phyloP scores from a whole-genome alignment of 2,888 invertebrate species.

The Anticlea derivata region DNA sequence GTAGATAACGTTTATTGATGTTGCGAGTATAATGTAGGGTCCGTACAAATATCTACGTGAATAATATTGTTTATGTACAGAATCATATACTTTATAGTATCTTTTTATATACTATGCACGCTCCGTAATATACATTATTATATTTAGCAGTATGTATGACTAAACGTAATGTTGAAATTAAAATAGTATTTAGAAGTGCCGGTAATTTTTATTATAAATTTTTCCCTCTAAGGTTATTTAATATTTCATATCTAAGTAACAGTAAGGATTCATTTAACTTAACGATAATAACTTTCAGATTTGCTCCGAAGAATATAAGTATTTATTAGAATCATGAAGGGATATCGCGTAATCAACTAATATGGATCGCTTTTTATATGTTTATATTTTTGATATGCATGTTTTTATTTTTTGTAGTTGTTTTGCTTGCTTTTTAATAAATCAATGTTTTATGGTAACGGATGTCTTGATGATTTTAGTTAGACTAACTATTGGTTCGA shows the following conservation, averaged over 20 bases:
- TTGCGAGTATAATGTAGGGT: conserved; percentile 57
- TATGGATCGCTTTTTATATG: conserved; percentile 23
- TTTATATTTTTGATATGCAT: conserved; percentile 31
- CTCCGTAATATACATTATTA: conserved; percentile 40
- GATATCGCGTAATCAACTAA: conserved; percentile 36
- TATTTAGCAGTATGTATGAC: conserved; percentile 42
- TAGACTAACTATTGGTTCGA: background rate
- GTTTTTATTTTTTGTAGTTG: conserved; percentile 31
- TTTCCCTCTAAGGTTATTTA: conserved; percentile 32
- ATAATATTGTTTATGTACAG: conserved; percentile 36
- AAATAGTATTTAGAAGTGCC: conserved; percentile 44
- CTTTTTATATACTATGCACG: conserved; percentile 45
- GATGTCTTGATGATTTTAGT: conserved; percentile 32
- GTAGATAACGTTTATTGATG: conserved; percentile 68
- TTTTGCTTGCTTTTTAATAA: conserved; percentile 34
- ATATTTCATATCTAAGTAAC: conserved; percentile 18
- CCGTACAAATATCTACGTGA: conserved; percentile 46
- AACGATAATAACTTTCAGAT: conserved; percentile 61
- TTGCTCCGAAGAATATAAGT: conserved; percentile 80
- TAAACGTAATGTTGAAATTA: conserved; percentile 47
- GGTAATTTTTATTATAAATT: conserved; percentile 33
- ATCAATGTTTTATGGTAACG: conserved; percentile 30
- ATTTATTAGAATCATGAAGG: conserved; percentile 58
- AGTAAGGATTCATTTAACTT: conserved; percentile 17
- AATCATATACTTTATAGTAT: conserved; percentile 44